These are phyloP conservation scores for Scatophagus argus DNA, from an alignment of 2,113 vertebrate species.

Conservation along the genomic window DNA sequence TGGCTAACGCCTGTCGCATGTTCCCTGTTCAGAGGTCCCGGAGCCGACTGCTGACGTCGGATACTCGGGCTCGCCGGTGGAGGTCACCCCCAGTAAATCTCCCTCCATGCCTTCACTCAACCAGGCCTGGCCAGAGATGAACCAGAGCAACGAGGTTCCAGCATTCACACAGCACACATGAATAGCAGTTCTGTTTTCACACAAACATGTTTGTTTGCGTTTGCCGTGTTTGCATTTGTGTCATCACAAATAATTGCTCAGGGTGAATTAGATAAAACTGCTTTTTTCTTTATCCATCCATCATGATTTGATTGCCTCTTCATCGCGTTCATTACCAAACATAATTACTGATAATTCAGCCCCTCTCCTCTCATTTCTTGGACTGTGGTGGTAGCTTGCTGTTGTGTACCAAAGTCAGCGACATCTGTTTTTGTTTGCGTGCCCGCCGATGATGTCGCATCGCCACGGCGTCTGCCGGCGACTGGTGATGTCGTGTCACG, in stretches of 20 bases:
- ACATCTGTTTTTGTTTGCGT: conserved; percentile 27
- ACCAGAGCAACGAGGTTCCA: conserved; percentile 98
- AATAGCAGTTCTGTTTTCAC: background rate
- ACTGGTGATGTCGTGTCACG: conserved; percentile 25
- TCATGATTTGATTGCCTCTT: conserved; percentile 31
- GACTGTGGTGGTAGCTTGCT: conserved; percentile 36
- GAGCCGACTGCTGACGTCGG: conserved; percentile 91
- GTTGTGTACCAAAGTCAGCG: conserved; percentile 36
- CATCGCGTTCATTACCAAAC: conserved; percentile 47
- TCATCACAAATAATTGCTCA: conserved; percentile 34
- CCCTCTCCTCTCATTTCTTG: conserved; percentile 36
- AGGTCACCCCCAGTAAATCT: conserved; percentile 97
- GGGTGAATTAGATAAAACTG: conserved; percentile 11
- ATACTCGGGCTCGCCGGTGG: conserved; percentile 93
- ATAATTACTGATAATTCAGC: conserved; percentile 63
- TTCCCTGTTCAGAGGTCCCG: conserved; percentile 61
- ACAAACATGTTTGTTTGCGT: conserved; percentile 26
- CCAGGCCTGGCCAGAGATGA: conserved; percentile 98
- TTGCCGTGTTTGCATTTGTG: conserved; percentile 53
- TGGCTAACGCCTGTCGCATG: background rate
- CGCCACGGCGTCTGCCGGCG: background rate
- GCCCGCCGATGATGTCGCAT: conserved; percentile 16
- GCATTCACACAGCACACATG: conserved; percentile 37
- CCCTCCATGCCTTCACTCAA: conserved; percentile 99
- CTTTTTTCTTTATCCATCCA: conserved; percentile 34